Evolutionary conservation across 1,140 invertebrate genomes (phyloP), one percentile per base, ranked within the genome.

Genomic region (Atta colombica): DNA sequence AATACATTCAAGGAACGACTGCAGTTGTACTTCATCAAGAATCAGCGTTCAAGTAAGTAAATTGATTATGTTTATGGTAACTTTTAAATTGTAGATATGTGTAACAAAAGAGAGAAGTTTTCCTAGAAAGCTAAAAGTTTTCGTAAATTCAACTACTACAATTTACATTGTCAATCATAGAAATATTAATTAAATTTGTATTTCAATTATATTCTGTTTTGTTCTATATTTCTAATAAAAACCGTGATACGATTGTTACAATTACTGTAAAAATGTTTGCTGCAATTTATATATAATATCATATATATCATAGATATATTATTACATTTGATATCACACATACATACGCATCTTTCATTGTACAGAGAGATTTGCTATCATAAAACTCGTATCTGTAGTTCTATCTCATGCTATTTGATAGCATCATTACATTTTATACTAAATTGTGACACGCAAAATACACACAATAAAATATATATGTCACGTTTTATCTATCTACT

Each of bases 21-120:
- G 92, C 99, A 99, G 96, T 96, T 99, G 86, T 99, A 99, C 96
- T 99, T 99, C 96, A 99, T 99, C 95, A 99, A 99, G 96, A 99
- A 99, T 96, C 99, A 99, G 96, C 97, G 98, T 96, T 99, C 99
- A 95, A 99, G 99, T 99, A 96, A 99, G 98, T 98, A 71, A 31
- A 58, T 25, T 49, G 2, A 35, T 28, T 65, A 25, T 45, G 1
- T 77, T 60, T 60, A 25, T 25, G 5, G 16, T 28, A 61, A 61
- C 14, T 45, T 63, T 10, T 2, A 28, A 31, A n/a, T 31, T 28
- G 3, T 58, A 68, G 7, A 68, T 63, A 21, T 71, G 45, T 7
- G 16, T 51, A 51, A 51, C 49, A 51, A 51, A 16, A 51, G 14
- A 51, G 3, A 14, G 18, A 55, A 31, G 12, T 53, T 53, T 72